Percentiles rank a stretch among this genome's conserved stretches.
These are phyloP conservation scores for Heloderma charlesbogerti DNA, from an alignment of 2,113 vertebrate genomes.

Conservation along the genomic window DNA sequence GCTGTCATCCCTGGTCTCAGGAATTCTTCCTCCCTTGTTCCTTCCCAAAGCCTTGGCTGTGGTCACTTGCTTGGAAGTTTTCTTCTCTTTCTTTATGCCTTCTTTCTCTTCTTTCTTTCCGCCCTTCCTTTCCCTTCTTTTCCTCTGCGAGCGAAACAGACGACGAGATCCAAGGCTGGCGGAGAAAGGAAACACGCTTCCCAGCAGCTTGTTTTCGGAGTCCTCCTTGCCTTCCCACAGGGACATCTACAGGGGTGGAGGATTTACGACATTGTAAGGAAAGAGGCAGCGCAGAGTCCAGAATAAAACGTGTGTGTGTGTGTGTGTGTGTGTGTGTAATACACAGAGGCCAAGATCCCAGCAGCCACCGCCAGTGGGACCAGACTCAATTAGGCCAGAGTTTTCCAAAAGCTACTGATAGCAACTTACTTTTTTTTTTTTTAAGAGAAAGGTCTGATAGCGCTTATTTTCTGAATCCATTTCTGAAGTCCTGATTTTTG, in stretches of 20 bases:
- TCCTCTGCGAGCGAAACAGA: neutral
- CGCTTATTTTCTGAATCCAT: too few species aligned
- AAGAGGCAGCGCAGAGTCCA: too few species aligned
- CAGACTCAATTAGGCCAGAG: neutral
- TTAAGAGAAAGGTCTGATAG: too few species aligned
- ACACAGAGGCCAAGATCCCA: too few species aligned
- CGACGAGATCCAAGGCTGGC: neutral
- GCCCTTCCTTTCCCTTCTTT: neutral
- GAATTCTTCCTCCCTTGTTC: too few species aligned
- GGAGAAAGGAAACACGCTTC: neutral
- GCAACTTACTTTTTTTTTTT: too few species aligned
- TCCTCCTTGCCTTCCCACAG: neutral
- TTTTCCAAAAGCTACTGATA: neutral
- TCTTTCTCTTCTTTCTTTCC: too few species aligned
- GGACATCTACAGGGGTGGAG: conserved; percentile 39
- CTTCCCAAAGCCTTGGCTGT: too few species aligned
- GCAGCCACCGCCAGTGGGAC: neutral
- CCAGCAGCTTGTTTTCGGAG: neutral
- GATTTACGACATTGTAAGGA: neutral
- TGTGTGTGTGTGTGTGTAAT: too few species aligned
- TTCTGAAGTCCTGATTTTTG: too few species aligned
- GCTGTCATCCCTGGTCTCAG: neutral
- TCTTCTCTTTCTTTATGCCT: too few species aligned
- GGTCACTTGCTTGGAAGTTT: neutral
- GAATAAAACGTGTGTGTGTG: too few species aligned